phyloP scores from a whole-genome alignment of 1,140 invertebrate genomes.

The Meteorus sp. region DNA sequence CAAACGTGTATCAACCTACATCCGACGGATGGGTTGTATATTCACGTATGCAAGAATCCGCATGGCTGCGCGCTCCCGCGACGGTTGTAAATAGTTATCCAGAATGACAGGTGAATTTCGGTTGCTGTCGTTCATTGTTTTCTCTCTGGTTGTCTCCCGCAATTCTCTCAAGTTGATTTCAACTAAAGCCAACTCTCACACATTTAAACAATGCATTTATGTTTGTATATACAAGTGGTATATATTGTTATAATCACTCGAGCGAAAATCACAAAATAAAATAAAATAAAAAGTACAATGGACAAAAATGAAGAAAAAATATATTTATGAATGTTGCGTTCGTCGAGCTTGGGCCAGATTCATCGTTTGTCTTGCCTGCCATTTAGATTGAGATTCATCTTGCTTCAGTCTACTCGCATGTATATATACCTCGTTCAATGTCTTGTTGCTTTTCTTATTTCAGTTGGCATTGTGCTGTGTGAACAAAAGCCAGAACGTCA shows the following conservation, averaged over 20 bases:
- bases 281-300: conserved; percentile 35
- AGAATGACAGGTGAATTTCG: conserved; percentile 52
- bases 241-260: conserved; percentile 18
- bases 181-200: conserved; percentile 2
- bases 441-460: conserved; percentile 8
- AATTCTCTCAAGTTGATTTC: background rate
- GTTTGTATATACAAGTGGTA: conserved; percentile 9
- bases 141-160: background rate
- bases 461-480: conserved; percentile 15
- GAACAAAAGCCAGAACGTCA: conserved; percentile 10
- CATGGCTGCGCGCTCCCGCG: background rate
- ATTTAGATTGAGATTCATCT: conserved; percentile 26
- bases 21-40: conserved; percentile 3
- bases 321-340: too few relatives aligned
- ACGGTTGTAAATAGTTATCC: conserved; percentile 53
- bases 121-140: conserved; percentile 14
- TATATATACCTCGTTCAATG: too few relatives aligned
- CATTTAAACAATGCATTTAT: conserved; percentile 6
- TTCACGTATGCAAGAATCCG: conserved; percentile 42
- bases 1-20: background rate
- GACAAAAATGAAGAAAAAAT: too few relatives aligned
- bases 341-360: conserved; percentile 33
- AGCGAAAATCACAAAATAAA: conserved; percentile 23
- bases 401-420: too few relatives aligned
- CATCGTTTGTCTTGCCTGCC: conserved; percentile 47